Evolutionary conservation across 2,888 invertebrate genomes (phyloP).

Genomic region (Graphium colonna): DNA sequence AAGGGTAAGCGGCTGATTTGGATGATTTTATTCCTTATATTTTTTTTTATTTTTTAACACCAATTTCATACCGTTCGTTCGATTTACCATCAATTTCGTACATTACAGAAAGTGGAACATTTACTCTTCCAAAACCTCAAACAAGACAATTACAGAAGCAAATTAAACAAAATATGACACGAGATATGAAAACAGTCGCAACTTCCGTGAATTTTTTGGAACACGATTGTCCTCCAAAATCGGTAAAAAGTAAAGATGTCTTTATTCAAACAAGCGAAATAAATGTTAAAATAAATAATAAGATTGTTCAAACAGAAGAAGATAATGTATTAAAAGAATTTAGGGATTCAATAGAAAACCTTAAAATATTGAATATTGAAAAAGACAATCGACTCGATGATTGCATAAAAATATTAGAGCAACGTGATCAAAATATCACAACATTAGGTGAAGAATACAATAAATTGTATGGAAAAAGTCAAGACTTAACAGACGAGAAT

Average conservation of each 20-base stretch:
- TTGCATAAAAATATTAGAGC: conserved; percentile 36
- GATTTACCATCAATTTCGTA: no score
- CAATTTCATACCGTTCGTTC: no score
- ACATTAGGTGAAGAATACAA: conserved; percentile 56
- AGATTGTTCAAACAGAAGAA: conserved; percentile 51
- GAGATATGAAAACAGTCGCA: conserved; percentile 4
- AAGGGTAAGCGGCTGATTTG: no score
- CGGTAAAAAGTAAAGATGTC: conserved; percentile 29
- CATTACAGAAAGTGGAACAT: conserved; percentile 56
- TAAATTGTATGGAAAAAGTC: conserved; percentile 49
- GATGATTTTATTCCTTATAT: no score
- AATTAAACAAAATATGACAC: background rate
- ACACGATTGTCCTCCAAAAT: conserved; percentile 19
- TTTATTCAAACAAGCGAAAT: conserved; percentile 47
- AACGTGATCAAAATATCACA: conserved; percentile 53
- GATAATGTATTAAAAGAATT: conserved; percentile 37
- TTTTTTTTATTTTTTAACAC: no score
- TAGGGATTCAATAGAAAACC: conserved; percentile 33
- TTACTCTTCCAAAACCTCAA: conserved; percentile 50
- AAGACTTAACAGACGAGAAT: conserved; percentile 45
- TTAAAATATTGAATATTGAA: conserved; percentile 42
- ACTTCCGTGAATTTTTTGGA: conserved; percentile 12
- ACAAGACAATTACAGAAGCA: conserved; percentile 13
- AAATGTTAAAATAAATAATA: conserved; percentile 32
- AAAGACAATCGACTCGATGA: conserved; percentile 47